Evolutionary conservation across 2,113 vertebrate species (phyloP).

Genomic region (Andinoacara biseriatus): DNA sequence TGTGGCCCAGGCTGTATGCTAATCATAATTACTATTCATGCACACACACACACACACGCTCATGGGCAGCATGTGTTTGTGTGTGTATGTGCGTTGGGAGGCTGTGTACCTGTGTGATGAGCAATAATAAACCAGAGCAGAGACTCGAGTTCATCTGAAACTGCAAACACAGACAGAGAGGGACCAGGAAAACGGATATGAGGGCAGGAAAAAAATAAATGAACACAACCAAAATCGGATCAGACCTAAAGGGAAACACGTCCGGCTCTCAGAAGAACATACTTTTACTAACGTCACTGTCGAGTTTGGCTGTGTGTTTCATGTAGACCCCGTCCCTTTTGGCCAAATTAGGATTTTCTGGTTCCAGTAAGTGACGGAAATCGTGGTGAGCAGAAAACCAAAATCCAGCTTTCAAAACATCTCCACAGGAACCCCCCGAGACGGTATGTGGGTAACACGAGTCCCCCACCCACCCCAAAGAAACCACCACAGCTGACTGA

Average conservation of each 20-base stretch:
- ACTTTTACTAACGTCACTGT: neutral
- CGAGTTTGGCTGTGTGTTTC: neutral
- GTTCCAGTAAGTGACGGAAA: slow-evolving; percentile 46
- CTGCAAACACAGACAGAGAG: slow-evolving; percentile 57
- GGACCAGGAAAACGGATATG: slow-evolving; percentile 38
- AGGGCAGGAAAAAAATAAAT: slow-evolving; percentile 38
- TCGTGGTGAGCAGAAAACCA: neutral
- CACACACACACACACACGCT: slow-evolving; percentile 36
- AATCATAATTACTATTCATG: slow-evolving; percentile 67
- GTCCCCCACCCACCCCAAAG: neutral
- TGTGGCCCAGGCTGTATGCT: slow-evolving; percentile 66
- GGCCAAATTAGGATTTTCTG: slow-evolving; percentile 11
- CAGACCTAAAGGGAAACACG: slow-evolving; percentile 18
- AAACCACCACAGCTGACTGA: slow-evolving; percentile 2
- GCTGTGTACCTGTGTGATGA: slow-evolving; percentile 57
- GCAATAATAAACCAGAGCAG: slow-evolving; percentile 59
- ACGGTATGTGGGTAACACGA: neutral
- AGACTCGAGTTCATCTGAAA: slow-evolving; percentile 48
- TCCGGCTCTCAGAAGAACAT: neutral
- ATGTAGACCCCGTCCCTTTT: neutral
- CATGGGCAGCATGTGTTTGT: slow-evolving; percentile 18
- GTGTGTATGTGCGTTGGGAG: slow-evolving; percentile 18
- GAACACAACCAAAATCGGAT: neutral
- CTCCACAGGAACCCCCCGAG: neutral
- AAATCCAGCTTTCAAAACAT: slow-evolving; percentile 40